Conservation (phyloP, 2,888 invertebrate species). For the Pantelozetes paolii region DNA sequence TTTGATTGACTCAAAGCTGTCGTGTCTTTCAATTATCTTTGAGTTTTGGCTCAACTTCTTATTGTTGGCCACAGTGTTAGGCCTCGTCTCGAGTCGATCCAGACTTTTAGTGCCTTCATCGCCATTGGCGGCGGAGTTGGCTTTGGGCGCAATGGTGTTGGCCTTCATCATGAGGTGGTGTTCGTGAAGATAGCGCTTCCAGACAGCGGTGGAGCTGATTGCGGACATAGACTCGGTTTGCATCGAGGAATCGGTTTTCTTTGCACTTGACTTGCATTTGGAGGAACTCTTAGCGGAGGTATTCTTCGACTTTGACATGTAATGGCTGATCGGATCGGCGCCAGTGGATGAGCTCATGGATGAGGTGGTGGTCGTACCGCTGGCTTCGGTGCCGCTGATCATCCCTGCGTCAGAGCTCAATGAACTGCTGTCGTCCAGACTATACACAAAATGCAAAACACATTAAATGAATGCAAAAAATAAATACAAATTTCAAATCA, state of each 20-base stretch:
- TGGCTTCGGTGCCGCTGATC: conserved; percentile 36
- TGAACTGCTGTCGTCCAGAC: conserved; percentile 43
- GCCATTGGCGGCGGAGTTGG: background rate
- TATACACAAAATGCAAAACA: conserved; percentile 6
- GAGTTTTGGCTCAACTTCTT: conserved; percentile 18
- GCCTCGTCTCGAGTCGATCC: background rate
- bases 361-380: conserved; percentile 41
- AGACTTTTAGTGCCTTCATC: conserved; percentile 16
- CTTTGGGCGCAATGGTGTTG: background rate
- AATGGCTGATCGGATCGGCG: conserved; percentile 24
- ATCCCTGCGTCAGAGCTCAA: conserved; percentile 41
- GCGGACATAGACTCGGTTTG: conserved; percentile 56
- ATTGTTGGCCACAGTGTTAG: background rate
- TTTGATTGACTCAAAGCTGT: background rate
- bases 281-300: background rate
- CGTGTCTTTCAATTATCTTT: conserved; percentile 11
- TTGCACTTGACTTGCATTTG: conserved; percentile 48
- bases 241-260: conserved; percentile 58
- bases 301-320: conserved; percentile 12
- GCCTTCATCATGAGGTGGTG: conserved; percentile 41
- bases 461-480: background rate
- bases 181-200: conserved; percentile 46
- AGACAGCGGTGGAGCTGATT: conserved; percentile 38
- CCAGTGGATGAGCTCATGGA: conserved; percentile 38
- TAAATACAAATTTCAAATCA: background rate